These are phyloP conservation scores for Elgaria multicarinata DNA, from an alignment of 2,113 vertebrate genomes.

Conservation along the genomic window DNA sequence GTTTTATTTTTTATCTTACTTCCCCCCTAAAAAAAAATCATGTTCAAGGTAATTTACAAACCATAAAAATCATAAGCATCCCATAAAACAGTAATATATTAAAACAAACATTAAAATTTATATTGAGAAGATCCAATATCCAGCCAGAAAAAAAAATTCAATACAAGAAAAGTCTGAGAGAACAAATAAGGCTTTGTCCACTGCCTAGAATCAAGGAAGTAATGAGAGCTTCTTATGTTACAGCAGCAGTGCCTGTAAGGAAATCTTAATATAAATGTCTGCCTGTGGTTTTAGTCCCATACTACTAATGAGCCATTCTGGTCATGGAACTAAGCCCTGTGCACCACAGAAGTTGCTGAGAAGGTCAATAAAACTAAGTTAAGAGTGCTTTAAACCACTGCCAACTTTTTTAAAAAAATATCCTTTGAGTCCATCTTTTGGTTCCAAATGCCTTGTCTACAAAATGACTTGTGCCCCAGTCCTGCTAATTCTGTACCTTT, in stretches of 20 bases:
- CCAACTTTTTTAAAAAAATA: background rate
- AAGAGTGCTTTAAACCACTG: background rate
- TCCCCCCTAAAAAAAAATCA: background rate
- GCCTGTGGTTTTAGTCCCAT: background rate
- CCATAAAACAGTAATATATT: background rate
- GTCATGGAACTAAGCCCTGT: background rate
- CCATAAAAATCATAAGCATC: background rate
- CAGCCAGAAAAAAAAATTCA: background rate
- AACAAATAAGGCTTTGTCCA: background rate
- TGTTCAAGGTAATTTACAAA: background rate
- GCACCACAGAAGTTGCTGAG: background rate
- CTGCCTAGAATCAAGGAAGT: background rate
- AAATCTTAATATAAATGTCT: background rate
- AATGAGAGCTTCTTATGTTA: background rate
- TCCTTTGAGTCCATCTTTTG: background rate
- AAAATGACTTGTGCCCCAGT: slow-evolving; percentile 66
- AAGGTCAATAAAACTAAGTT: background rate
- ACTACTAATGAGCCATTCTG: background rate
- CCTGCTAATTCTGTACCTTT: slow-evolving; percentile 76
- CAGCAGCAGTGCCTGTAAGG: background rate
- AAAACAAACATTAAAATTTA: background rate
- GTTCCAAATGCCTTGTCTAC: background rate
- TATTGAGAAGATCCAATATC: background rate
- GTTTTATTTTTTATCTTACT: background rate
- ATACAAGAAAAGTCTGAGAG: background rate